Conservation (phyloP, 2,113 vertebrate genomes). For the Microcebus tavaratra region DNA sequence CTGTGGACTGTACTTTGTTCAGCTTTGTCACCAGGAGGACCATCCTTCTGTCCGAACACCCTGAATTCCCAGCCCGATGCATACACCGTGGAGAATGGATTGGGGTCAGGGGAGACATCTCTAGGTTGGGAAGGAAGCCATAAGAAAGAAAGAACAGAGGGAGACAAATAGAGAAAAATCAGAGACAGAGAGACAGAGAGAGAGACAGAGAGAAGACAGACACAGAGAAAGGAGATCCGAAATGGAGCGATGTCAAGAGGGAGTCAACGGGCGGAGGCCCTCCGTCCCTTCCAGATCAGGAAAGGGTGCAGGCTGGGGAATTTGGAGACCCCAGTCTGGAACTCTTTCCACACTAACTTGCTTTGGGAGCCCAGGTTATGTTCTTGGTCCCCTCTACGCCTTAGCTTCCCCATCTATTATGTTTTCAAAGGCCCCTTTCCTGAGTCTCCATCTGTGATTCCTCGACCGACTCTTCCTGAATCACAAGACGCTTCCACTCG, state of each 20-base stretch:
- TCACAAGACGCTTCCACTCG: slow-evolving; percentile 8
- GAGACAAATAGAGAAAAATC: background rate
- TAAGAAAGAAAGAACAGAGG: background rate
- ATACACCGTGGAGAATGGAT: background rate
- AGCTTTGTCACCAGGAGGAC: background rate
- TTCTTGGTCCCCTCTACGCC: background rate
- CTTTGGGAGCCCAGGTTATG: background rate
- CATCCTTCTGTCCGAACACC: background rate
- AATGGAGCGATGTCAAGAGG: background rate
- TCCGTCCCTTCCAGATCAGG: background rate
- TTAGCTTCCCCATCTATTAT: background rate
- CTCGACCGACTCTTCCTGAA: background rate
- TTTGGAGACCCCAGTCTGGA: background rate
- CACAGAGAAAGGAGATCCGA: background rate
- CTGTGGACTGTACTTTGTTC: background rate
- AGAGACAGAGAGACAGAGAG: background rate
- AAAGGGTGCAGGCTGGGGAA: background rate
- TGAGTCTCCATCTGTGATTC: background rate
- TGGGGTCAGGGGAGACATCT: background rate
- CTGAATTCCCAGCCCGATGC: background rate
- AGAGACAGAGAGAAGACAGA: background rate
- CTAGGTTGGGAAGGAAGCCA: background rate
- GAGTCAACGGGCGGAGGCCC: background rate
- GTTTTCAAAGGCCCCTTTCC: background rate
- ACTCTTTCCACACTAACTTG: background rate